These are phyloP conservation scores for Anoncus sp. DNA, from an alignment of 2,888 invertebrate species.

Conservation along the genomic window DNA sequence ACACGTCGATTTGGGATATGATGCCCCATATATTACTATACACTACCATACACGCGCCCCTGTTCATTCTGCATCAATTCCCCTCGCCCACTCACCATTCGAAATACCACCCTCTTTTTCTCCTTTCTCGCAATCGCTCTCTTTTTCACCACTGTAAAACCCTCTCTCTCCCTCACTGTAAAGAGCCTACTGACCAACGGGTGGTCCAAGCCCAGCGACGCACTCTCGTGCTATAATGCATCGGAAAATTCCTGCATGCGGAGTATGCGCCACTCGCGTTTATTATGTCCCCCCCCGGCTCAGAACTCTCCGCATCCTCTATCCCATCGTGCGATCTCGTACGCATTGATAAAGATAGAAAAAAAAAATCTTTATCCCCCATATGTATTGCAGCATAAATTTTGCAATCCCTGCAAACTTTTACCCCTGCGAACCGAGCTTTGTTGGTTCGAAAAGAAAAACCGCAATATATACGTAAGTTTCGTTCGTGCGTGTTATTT, in stretches of 20 bases:
- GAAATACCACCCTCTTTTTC: slow-evolving; percentile 54
- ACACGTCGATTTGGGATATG: slow-evolving; percentile 8
- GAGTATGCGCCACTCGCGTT: slow-evolving; percentile 56
- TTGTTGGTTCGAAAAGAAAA: slow-evolving; percentile 25
- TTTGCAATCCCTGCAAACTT: slow-evolving; percentile 31
- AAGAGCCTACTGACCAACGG: slow-evolving; percentile 53
- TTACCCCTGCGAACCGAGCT: neutral
- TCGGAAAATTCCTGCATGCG: slow-evolving; percentile 71
- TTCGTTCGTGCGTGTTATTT: neutral
- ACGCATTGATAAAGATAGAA: slow-evolving; percentile 28
- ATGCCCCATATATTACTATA: slow-evolving; percentile 27
- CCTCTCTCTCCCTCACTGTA: slow-evolving; percentile 33
- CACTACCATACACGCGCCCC: slow-evolving; percentile 24
- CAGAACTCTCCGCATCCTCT: slow-evolving; percentile 25
- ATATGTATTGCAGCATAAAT: slow-evolving; percentile 15
- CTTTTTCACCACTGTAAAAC: slow-evolving; percentile 43
- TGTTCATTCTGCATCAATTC: slow-evolving; percentile 29
- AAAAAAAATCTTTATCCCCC: slow-evolving; percentile 29
- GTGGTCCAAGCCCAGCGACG: slow-evolving; percentile 29
- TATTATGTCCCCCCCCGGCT: slow-evolving; percentile 58
- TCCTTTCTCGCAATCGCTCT: slow-evolving; percentile 57
- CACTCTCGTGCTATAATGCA: slow-evolving; percentile 69
- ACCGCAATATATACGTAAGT: slow-evolving; percentile 18
- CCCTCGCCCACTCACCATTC: slow-evolving; percentile 56
- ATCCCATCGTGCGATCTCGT: slow-evolving; percentile 31